phyloP scores from a whole-genome alignment of 2,797 vertebrate species.

The Pitangus sulphuratus region DNA sequence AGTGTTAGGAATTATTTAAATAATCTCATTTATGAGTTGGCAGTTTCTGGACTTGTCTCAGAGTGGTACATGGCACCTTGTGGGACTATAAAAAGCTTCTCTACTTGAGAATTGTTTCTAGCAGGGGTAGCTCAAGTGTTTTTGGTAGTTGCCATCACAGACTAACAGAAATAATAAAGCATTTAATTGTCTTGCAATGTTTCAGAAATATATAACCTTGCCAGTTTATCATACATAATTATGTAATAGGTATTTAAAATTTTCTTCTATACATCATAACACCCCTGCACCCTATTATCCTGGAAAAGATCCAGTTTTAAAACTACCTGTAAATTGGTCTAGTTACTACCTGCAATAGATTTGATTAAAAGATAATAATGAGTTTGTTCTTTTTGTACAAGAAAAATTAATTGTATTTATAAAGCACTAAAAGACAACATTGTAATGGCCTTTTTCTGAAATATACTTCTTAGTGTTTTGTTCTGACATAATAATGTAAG shows the following conservation, averaged over 20 bases:
- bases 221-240: not conserved
- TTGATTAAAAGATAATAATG: not conserved
- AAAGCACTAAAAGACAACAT: not conserved
- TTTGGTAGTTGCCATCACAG: not conserved
- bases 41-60: not conserved
- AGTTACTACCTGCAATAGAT: not conserved
- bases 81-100: not conserved
- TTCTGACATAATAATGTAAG: not conserved
- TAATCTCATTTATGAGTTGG: not conserved
- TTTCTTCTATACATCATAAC: not conserved
- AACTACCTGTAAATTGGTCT: not conserved
- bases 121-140: not conserved
- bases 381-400: not conserved
- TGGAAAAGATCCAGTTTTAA: not conserved
- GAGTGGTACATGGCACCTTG: not conserved
- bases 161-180: not conserved
- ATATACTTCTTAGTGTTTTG: not conserved
- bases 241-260: not conserved
- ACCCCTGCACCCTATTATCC: accelerated
- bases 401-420: not conserved
- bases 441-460: not conserved
- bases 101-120: not conserved
- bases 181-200: not conserved
- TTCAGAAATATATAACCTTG: not conserved
- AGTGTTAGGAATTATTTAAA: not conserved